These are phyloP conservation scores for Coleophora flavipennella DNA, from an alignment of 2,888 invertebrate genomes.

Conservation along the genomic window DNA sequence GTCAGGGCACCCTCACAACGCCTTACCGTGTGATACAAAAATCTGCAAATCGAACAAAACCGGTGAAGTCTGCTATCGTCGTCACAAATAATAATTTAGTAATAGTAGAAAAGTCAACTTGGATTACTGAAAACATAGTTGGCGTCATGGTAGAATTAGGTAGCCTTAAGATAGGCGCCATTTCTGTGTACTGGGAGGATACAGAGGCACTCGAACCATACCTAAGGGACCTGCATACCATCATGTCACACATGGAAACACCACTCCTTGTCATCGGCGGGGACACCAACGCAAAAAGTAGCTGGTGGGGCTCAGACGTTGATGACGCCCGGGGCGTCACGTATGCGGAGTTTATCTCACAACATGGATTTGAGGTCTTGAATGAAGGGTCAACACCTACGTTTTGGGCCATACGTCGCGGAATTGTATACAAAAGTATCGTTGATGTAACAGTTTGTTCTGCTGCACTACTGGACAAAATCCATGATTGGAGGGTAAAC, in stretches of 20 bases:
- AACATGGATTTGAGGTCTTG: neutral
- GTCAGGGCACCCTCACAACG: neutral
- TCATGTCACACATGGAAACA: neutral
- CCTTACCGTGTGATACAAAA: conserved; percentile 5
- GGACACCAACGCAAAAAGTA: conserved; percentile 3
- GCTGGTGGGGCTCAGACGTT: conserved; percentile 4
- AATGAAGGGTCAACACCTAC: neutral
- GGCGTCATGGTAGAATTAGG: neutral
- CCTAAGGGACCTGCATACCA: neutral
- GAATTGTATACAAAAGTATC: neutral
- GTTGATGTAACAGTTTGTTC: conserved; percentile 1
- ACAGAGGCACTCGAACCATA: neutral
- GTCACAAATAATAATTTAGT: neutral
- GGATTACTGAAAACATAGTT: neutral
- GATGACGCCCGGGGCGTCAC: neutral
- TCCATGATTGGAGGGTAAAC: neutral
- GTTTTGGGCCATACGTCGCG: neutral
- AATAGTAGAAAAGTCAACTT: neutral
- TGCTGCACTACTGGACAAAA: neutral
- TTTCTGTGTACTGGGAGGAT: neutral
- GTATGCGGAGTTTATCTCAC: neutral
- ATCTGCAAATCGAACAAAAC: neutral
- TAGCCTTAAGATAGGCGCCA: neutral
- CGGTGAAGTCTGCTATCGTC: conserved; percentile 9
- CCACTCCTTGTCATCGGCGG: neutral